Percentiles rank a stretch among this genome's conserved stretches.
Evolutionary conservation across 2,113 vertebrate genomes (phyloP).

Genomic region (Mobula hypostoma): DNA sequence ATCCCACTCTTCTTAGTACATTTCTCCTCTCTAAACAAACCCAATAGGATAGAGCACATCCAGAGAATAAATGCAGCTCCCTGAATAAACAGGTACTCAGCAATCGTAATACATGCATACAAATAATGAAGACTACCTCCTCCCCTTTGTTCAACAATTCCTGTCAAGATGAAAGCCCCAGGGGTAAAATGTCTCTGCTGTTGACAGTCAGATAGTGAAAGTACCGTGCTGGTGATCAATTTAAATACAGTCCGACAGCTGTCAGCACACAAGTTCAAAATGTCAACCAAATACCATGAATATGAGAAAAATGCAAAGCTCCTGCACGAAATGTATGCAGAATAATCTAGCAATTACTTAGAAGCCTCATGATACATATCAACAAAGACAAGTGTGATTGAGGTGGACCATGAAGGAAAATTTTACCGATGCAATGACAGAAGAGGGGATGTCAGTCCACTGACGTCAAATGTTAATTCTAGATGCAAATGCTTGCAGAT

Average conservation of each 20-base stretch:
- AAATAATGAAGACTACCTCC: background rate
- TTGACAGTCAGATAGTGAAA: background rate
- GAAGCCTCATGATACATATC: background rate
- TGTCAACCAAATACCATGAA: slow-evolving; percentile 13
- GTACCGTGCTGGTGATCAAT: background rate
- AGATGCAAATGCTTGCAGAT: background rate
- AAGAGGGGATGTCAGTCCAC: background rate
- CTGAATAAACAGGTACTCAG: background rate
- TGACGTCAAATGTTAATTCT: background rate
- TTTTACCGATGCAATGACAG: background rate
- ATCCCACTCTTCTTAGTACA: background rate
- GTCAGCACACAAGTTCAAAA: slow-evolving; percentile 11
- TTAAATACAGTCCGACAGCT: background rate
- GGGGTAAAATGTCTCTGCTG: background rate
- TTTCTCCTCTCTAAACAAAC: background rate
- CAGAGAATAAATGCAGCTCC: background rate
- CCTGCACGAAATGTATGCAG: background rate
- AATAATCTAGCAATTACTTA: background rate
- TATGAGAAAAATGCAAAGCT: background rate
- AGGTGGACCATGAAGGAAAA: background rate
- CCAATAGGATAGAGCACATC: background rate
- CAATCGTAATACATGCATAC: background rate
- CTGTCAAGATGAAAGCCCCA: background rate
- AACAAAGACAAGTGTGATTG: background rate
- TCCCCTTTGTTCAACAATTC: background rate